Evolutionary conservation across 2,888 invertebrate genomes (phyloP).

Genomic region (Strigamia transsilvanica): DNA sequence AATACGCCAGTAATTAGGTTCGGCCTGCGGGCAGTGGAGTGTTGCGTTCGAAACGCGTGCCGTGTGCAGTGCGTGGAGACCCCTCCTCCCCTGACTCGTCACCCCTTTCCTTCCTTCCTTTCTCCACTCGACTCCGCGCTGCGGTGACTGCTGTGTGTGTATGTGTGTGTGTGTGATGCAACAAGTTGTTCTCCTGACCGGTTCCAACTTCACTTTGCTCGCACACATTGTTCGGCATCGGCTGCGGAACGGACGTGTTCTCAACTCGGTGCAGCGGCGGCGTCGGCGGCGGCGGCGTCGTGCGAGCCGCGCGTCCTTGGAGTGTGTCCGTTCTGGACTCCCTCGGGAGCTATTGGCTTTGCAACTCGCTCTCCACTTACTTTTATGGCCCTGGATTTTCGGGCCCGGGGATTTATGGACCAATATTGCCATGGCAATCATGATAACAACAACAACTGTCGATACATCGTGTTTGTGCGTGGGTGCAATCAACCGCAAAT

Average conservation of each 20-base stretch:
- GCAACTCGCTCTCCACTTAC: not conserved
- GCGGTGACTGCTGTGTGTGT: too few species aligned
- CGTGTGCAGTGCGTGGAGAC: conserved; percentile 39
- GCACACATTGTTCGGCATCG: not conserved
- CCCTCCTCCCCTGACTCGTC: conserved; percentile 4
- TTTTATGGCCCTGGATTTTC: conserved; percentile 16
- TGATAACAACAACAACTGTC: too few species aligned
- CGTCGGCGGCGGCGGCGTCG: not conserved
- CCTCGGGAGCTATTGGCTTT: not conserved
- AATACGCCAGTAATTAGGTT: conserved; percentile 28
- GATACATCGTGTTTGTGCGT: not conserved
- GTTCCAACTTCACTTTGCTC: not conserved
- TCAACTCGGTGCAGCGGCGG: not conserved
- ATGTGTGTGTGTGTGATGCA: not conserved
- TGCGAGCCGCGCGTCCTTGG: not conserved
- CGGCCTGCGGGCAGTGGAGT: conserved; percentile 26
- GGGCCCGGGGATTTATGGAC: conserved; percentile 5
- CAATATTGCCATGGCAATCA: too few species aligned
- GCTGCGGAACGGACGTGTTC: not conserved
- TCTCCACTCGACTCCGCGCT: too few species aligned
- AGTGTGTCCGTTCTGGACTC: not conserved
- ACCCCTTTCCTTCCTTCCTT: not conserved
- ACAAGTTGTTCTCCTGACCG: not conserved
- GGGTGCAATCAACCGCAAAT: not conserved
- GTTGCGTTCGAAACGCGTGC: conserved; percentile 30